phyloP scores from a whole-genome alignment of 2,113 vertebrate genomes.

The Siniperca chuatsi region DNA sequence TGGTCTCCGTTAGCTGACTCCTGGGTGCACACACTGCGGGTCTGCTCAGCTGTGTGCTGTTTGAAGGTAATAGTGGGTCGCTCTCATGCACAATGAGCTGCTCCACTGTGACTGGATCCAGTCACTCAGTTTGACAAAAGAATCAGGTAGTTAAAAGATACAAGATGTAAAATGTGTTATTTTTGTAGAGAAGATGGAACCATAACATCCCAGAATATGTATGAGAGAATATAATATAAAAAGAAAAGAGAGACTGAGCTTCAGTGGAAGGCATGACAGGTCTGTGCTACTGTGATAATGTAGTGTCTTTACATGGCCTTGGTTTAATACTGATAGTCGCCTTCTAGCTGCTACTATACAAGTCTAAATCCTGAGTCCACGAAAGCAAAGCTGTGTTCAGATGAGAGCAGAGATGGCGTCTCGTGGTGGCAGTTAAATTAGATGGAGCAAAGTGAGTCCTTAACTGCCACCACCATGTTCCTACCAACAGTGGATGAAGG shows the following conservation, averaged over 20 bases:
- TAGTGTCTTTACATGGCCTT: slow-evolving; percentile 31
- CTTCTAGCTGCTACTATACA: slow-evolving; percentile 43
- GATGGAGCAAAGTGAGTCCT: not conserved
- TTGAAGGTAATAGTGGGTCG: not conserved
- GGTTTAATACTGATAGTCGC: slow-evolving; percentile 1
- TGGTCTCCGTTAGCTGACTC: not conserved
- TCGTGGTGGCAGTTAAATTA: not conserved
- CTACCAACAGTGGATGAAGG: not conserved
- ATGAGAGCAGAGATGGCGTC: slow-evolving; percentile 3
- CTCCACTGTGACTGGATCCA: not conserved
- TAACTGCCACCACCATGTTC: not conserved
- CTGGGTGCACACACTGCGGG: not conserved
- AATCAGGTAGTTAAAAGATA: slow-evolving; percentile 43
- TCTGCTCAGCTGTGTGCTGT: slow-evolving; percentile 8
- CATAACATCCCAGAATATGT: slow-evolving; percentile 16
- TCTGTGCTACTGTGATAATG: slow-evolving; percentile 20
- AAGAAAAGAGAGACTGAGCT: slow-evolving; percentile 13
- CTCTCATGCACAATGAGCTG: slow-evolving; percentile 26
- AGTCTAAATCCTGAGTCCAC: not conserved
- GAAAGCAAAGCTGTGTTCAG: not conserved
- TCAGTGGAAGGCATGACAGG: not conserved
- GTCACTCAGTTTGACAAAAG: not conserved
- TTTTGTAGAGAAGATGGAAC: slow-evolving; percentile 49
- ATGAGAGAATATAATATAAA: slow-evolving; percentile 31
- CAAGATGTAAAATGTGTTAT: slow-evolving; percentile 39